Evolutionary conservation across 2,888 invertebrate species (phyloP).

Genomic region (Tetanocera ferruginea): DNA sequence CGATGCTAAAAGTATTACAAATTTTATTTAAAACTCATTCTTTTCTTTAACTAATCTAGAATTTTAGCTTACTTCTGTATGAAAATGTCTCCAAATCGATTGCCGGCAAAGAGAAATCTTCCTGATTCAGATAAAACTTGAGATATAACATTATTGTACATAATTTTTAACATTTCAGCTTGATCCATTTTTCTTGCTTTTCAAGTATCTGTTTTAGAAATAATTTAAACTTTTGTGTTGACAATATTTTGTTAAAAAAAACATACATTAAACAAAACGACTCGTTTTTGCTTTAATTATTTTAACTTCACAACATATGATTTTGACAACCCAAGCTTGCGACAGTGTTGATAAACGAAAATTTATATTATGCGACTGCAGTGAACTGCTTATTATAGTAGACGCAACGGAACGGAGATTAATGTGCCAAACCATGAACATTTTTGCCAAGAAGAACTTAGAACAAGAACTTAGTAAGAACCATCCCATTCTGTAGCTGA

Average conservation of each 20-base stretch:
- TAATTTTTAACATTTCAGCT: slow-evolving; percentile 53
- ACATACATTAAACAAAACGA: no score
- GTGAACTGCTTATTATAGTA: no score
- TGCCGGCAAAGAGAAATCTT: slow-evolving; percentile 84
- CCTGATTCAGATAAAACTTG: slow-evolving; percentile 89
- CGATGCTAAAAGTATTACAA: slow-evolving; percentile 53
- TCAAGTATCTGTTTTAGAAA: neutral
- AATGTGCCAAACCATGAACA: no score
- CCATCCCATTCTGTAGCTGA: no score
- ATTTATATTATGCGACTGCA: neutral
- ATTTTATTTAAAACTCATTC: neutral
- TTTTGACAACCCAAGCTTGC: neutral
- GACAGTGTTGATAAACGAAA: neutral
- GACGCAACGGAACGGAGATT: no score
- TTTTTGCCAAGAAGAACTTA: no score
- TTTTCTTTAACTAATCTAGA: neutral
- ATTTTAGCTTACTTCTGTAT: slow-evolving; percentile 67
- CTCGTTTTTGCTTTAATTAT: no score
- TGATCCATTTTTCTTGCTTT: slow-evolving; percentile 9
- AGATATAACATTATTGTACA: slow-evolving; percentile 85
- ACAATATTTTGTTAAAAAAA: neutral
- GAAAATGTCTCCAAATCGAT: slow-evolving; percentile 87
- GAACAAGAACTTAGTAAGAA: no score
- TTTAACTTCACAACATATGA: neutral
- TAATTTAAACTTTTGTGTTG: neutral